These are phyloP conservation scores for Nomada hirtipes DNA, from an alignment of 2,888 invertebrate genomes.

Conservation along the genomic window DNA sequence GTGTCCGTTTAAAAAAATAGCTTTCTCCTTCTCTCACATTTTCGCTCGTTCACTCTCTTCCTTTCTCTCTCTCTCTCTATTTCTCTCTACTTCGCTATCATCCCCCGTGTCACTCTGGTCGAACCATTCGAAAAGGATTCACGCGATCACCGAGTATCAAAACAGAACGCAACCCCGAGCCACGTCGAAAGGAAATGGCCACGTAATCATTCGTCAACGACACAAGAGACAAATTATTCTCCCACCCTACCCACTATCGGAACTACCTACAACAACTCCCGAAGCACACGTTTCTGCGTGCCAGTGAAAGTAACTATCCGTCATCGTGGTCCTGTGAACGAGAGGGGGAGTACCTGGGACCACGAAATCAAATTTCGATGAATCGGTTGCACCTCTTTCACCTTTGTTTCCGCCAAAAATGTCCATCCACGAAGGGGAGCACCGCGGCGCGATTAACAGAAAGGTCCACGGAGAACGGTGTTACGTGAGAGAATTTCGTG, in stretches of 20 bases:
- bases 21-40: conserved; percentile 35
- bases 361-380: background rate
- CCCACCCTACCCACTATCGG: background rate
- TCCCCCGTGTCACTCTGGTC: conserved; percentile 7
- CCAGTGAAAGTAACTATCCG: conserved; percentile 56
- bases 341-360: conserved; percentile 2
- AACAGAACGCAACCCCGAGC: conserved; percentile 25
- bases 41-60: conserved; percentile 17
- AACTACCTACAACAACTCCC: conserved; percentile 15
- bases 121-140: conserved; percentile 29
- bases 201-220: background rate
- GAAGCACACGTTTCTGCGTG: conserved; percentile 49
- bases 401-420: background rate
- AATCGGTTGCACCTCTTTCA: background rate
- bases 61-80: conserved; percentile 9
- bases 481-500: background rate
- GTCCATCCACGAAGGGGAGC: conserved; percentile 20
- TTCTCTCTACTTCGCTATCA: conserved; percentile 4
- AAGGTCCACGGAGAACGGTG: conserved; percentile 5
- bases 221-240: background rate
- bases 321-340: conserved; percentile 54
- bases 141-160: conserved; percentile 29
- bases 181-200: conserved; percentile 4
- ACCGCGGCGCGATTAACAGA: background rate
- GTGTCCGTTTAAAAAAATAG: conserved; percentile 64